Evolutionary conservation across 2,797 vertebrate genomes (phyloP).

Genomic region (Enteromius mattozi): DNA sequence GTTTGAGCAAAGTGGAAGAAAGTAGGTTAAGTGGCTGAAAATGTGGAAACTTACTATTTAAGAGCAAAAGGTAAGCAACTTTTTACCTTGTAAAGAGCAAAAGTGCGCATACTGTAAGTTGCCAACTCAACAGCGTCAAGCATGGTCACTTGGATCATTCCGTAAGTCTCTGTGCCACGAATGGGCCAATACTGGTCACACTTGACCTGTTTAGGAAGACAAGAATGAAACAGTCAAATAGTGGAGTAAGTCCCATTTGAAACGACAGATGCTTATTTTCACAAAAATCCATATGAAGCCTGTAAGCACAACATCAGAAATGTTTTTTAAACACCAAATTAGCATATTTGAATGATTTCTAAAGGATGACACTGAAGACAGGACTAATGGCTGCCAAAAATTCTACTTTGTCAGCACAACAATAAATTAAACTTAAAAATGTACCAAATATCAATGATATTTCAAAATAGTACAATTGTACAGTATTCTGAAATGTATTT

Average conservation of each 20-base stretch:
- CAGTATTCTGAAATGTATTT: neutral
- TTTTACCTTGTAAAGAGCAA: slow-evolving; percentile 91
- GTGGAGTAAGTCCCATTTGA: neutral
- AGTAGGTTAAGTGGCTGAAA: neutral
- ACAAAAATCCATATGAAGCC: neutral
- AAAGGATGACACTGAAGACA: neutral
- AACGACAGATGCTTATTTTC: neutral
- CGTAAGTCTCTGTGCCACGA: slow-evolving; percentile 81
- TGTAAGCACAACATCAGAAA: neutral
- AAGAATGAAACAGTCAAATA: neutral
- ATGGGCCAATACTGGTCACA: slow-evolving; percentile 97
- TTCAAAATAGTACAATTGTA: neutral
- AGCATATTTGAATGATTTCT: slow-evolving; percentile 10
- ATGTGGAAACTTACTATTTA: neutral
- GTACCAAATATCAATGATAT: neutral
- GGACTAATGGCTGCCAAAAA: neutral
- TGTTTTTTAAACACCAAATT: neutral
- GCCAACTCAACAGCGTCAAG: slow-evolving; percentile 93
- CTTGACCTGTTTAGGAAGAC: slow-evolving; percentile 81
- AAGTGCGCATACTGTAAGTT: slow-evolving; percentile 91
- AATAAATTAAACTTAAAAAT: neutral
- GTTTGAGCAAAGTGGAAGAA: slow-evolving; percentile 33
- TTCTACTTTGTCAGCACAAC: neutral
- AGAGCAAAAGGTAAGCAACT: neutral
- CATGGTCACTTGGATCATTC: slow-evolving; percentile 93